Evolutionary conservation across 2,888 invertebrate species (phyloP).

Genomic region (Chrysolina oricalcia): DNA sequence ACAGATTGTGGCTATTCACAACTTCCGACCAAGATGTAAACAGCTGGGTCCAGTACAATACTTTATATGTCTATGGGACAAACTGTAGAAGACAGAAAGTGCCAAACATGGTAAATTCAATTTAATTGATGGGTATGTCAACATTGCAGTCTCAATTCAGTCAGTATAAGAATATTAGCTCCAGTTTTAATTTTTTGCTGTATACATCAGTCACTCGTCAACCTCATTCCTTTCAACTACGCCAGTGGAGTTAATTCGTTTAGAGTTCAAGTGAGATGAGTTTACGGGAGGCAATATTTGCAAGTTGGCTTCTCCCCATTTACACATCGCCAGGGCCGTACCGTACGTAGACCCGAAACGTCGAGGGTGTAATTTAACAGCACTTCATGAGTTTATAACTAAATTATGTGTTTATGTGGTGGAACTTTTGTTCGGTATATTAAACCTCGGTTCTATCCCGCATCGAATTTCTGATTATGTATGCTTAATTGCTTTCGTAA

Average conservation of each 20-base stretch:
- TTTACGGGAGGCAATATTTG: constrained; percentile 39
- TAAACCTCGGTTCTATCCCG: constrained; percentile 36
- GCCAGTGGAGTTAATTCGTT: constrained; percentile 26
- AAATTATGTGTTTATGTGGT: constrained; percentile 44
- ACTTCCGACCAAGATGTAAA: too few relatives aligned
- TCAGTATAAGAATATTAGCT: too few relatives aligned
- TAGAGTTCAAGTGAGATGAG: constrained; percentile 40
- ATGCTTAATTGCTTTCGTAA: constrained; percentile 25
- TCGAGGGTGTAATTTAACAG: constrained; percentile 46
- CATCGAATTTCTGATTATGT: constrained; percentile 34
- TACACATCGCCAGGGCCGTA: constrained; percentile 40
- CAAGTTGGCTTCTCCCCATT: constrained; percentile 39
- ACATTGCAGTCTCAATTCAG: too few relatives aligned
- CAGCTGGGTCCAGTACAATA: too few relatives aligned
- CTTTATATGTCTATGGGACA: too few relatives aligned
- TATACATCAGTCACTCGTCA: background rate
- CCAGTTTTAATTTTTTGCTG: background rate
- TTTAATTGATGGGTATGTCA: too few relatives aligned
- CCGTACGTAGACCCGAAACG: constrained; percentile 38
- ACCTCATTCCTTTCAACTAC: background rate
- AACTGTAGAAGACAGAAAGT: too few relatives aligned
- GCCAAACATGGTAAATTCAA: too few relatives aligned
- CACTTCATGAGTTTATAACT: constrained; percentile 47
- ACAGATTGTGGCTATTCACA: too few relatives aligned
- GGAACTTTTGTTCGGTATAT: constrained; percentile 41